A percentile compares a stretch with the other conserved stretches of the same genome.
These are phyloP conservation scores for Ostrea edulis DNA, from an alignment of 1,140 invertebrate genomes.

Conservation along the genomic window DNA sequence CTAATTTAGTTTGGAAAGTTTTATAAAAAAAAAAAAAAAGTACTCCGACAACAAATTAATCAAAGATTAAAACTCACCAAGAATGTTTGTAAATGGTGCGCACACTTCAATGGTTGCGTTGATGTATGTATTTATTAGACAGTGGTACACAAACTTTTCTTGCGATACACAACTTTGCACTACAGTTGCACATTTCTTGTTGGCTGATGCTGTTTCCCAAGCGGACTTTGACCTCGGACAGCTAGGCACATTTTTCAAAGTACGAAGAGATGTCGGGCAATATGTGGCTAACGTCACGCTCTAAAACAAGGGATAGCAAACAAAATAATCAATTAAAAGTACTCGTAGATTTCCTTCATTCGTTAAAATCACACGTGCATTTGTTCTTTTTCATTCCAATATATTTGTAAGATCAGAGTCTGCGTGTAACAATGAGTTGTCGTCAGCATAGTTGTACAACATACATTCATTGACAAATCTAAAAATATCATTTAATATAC, in stretches of 20 bases:
- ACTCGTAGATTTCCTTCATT: background rate
- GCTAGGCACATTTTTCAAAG: background rate
- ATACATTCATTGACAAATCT: no score
- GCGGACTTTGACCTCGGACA: background rate
- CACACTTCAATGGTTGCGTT: background rate
- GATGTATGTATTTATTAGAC: background rate
- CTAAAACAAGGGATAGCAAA: background rate
- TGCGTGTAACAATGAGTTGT: no score
- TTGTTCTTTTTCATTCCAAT: no score
- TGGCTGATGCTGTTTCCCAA: background rate
- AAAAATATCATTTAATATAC: no score
- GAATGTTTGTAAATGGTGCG: background rate
- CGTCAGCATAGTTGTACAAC: no score
- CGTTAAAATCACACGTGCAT: background rate
- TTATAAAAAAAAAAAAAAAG: no score
- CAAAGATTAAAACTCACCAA: background rate
- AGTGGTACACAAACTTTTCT: background rate
- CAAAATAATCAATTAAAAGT: background rate
- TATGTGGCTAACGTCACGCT: background rate
- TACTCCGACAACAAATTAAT: no score
- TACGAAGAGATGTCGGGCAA: background rate
- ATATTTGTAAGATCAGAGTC: no score
- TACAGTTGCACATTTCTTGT: background rate
- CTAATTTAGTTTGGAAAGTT: no score
- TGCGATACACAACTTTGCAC: background rate